Evolutionary conservation across 2,797 vertebrate species (phyloP), one percentile per base, ranked within the genome.

Genomic region (Pseudochromis fuscus): DNA sequence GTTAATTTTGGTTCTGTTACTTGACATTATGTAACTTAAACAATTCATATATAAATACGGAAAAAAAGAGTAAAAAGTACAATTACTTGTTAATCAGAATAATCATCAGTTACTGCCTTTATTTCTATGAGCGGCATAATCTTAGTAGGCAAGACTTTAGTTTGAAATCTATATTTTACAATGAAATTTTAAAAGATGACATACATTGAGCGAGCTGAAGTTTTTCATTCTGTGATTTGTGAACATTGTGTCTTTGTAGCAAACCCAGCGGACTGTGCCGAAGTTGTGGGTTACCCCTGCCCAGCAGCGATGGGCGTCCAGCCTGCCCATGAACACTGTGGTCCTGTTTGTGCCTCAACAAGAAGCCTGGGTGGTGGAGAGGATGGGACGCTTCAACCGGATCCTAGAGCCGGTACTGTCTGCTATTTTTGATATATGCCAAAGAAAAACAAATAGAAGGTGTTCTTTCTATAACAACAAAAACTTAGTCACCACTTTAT

Each of bases 291-390:
- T 87, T 0, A 86, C 87, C 5, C 88, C 89, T 0, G 91, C 76
- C 24, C 95, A 95, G 2, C 89, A 87, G 84, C 90, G 96, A 77
- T 93, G 93, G 90, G 94, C 94, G 1, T 98, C 97, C 0, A 94
- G 93, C 59, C 87, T 97, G 27, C 98, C 97, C 46, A 73, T 97
- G 90, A 99, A 99, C 92, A 97, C 97, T 0, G 91, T 97, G 73
- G 77, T 98, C 19, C 94, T 99, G 65, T 99, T 99, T 49, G 98
- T 99, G 58, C 97, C 97, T 0, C 97, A 99, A 74, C 97, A 99
- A 88, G 97, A 99, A 73, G 96, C 97, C 65, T 99, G 98, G 98
- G 96, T 99, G 77, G 96, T 99, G 83, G 97, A 99, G 91, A 93
- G 97, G 73, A 99, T 99, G 98, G 98, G 98, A 21, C 93, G 94